Percentiles rank a stretch among this genome's conserved stretches.
phyloP scores from a whole-genome alignment of 2,113 vertebrate genomes.

The Spea multiplicata region DNA sequence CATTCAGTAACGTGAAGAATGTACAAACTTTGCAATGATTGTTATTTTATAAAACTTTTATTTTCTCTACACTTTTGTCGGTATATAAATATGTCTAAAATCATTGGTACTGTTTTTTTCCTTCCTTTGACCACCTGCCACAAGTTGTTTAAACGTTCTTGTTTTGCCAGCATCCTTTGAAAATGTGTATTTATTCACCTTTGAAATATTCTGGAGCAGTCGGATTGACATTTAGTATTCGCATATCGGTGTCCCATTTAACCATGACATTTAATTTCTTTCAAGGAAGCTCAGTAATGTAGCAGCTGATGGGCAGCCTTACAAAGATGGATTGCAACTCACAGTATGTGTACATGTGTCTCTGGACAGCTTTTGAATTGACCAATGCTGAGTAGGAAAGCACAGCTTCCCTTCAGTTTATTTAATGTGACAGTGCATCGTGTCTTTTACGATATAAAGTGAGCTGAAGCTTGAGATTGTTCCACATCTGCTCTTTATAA shows the following conservation, averaged over 20 bases:
- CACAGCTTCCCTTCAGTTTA: constrained; percentile 55
- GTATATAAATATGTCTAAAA: too few relatives aligned
- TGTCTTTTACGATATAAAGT: constrained; percentile 49
- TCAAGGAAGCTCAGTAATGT: constrained; percentile 52
- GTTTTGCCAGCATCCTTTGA: constrained; percentile 27
- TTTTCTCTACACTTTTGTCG: too few relatives aligned
- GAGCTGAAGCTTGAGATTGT: constrained; percentile 13
- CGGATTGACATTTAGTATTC: constrained; percentile 43
- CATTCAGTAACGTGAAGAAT: too few relatives aligned
- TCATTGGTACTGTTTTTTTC: background rate
- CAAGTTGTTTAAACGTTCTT: constrained; percentile 21
- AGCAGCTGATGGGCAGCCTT: constrained; percentile 54
- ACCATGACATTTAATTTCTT: constrained; percentile 58
- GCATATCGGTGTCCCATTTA: constrained; percentile 56
- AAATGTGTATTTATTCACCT: constrained; percentile 30
- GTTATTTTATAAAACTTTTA: too few relatives aligned
- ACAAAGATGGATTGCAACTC: constrained; percentile 54
- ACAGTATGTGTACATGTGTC: constrained; percentile 43
- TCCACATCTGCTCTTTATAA: constrained; percentile 49
- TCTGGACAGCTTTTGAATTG: constrained; percentile 56
- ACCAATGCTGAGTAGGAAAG: constrained; percentile 53
- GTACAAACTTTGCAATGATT: too few relatives aligned
- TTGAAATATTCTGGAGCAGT: constrained; percentile 39
- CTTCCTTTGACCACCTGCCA: background rate
- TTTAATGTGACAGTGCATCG: constrained; percentile 51